phyloP scores from a whole-genome alignment of 2,797 vertebrate genomes.

The Rhodeus uyekii region DNA sequence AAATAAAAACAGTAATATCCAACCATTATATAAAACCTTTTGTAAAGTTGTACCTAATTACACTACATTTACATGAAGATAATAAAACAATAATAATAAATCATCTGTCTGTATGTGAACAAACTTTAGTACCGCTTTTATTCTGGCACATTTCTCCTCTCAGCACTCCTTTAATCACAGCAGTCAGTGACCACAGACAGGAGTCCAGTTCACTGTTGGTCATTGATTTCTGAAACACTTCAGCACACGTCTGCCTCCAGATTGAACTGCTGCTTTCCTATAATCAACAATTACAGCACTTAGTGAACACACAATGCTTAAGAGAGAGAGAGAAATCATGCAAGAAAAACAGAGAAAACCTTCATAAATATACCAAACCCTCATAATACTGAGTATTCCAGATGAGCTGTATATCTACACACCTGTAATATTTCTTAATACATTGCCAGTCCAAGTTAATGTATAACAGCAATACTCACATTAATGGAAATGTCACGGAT shows the following conservation, averaged over 20 bases:
- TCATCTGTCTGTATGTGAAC: neutral
- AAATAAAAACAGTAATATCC: too few species aligned
- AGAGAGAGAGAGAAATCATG: neutral
- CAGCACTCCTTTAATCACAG: conserved; percentile 74
- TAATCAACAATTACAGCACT: conserved; percentile 18
- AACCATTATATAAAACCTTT: neutral
- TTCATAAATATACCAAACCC: neutral
- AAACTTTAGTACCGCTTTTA: conserved; percentile 64
- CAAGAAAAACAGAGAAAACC: neutral
- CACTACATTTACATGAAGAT: neutral
- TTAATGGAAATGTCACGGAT: conserved; percentile 69
- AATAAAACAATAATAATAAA: neutral
- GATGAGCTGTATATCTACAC: neutral
- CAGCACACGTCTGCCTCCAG: conserved; percentile 78
- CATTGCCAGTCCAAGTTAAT: neutral
- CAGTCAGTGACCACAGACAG: conserved; percentile 80
- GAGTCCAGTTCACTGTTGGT: conserved; percentile 52
- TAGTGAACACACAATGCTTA: neutral
- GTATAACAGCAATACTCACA: conserved; percentile 67
- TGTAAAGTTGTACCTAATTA: neutral
- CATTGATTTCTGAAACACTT: conserved; percentile 67
- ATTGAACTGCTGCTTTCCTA: conserved; percentile 70
- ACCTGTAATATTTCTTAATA: too few species aligned
- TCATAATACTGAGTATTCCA: neutral
- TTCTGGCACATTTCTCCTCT: conserved; percentile 62